Evolutionary conservation across 2,113 vertebrate species (phyloP).

Genomic region (Pterophyllum scalare): DNA sequence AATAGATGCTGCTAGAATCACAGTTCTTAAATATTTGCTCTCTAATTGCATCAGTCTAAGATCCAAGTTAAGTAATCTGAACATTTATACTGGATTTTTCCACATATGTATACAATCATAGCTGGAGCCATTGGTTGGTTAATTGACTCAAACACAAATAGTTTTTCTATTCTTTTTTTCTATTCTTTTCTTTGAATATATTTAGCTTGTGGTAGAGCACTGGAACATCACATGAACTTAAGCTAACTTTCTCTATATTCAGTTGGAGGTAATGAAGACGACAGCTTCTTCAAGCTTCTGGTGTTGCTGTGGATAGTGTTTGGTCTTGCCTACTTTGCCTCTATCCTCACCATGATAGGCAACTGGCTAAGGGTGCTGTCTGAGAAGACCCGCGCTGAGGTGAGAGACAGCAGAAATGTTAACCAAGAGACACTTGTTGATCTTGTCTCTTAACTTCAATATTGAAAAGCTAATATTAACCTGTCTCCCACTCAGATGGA

Average conservation of each 20-base stretch:
- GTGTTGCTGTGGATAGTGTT: conserved; percentile 93
- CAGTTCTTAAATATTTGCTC: too few relatives aligned
- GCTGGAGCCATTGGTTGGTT: too few relatives aligned
- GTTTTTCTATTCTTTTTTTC: conserved; percentile 1
- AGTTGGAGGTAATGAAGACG: conserved; percentile 62
- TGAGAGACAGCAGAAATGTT: conserved; percentile 47
- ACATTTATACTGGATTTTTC: too few relatives aligned
- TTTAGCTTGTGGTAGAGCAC: background rate
- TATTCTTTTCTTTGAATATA: background rate
- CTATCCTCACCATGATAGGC: conserved; percentile 91
- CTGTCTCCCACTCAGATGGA: conserved; percentile 85
- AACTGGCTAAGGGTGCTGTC: conserved; percentile 91
- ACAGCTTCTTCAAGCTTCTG: conserved; percentile 86
- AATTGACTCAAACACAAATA: background rate
- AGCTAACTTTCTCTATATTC: conserved; percentile 22
- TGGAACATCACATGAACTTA: background rate
- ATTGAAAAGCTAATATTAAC: background rate
- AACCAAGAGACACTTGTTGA: background rate
- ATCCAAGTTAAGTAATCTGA: too few relatives aligned
- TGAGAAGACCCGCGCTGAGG: conserved; percentile 90
- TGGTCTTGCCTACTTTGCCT: conserved; percentile 93
- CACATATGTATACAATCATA: too few relatives aligned
- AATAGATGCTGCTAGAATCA: too few relatives aligned
- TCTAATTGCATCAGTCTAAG: too few relatives aligned
- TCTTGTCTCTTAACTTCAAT: background rate